phyloP scores from a whole-genome alignment of 2,113 vertebrate genomes.

The Poecilia latipinna region DNA sequence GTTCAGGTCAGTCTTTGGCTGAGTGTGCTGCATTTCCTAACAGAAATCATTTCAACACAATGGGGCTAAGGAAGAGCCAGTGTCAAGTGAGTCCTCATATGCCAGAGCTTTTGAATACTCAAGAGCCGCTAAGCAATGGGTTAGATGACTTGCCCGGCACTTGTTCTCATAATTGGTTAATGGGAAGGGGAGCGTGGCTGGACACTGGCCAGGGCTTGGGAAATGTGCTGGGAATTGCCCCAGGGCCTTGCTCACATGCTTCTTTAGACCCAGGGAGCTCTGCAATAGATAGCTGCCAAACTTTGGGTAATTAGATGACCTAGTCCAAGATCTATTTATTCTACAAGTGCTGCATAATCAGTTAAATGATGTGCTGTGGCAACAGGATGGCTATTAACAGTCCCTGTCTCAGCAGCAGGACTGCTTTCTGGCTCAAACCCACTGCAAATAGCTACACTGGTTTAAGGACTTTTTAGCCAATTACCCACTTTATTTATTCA shows the following conservation, averaged over 20 bases:
- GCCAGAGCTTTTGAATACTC: slow-evolving; percentile 33
- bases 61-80: not conserved
- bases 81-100: slow-evolving; percentile 13
- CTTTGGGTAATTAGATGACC: slow-evolving; percentile 54
- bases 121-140: slow-evolving; percentile 6
- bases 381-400: slow-evolving; percentile 68
- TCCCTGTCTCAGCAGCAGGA: slow-evolving; percentile 58
- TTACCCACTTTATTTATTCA: not conserved
- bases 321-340: slow-evolving; percentile 56
- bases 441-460: slow-evolving; percentile 13
- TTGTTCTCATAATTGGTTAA: slow-evolving; percentile 56
- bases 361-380: slow-evolving; percentile 65
- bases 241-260: slow-evolving; percentile 42
- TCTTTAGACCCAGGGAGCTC: slow-evolving; percentile 43
- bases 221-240: slow-evolving; percentile 41
- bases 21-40: not conserved
- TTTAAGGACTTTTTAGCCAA: not conserved
- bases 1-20: slow-evolving; percentile 42
- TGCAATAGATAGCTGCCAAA: slow-evolving; percentile 63
- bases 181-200: slow-evolving; percentile 26
- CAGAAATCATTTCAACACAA: slow-evolving; percentile 25
- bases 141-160: slow-evolving; percentile 21
- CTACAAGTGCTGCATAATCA: slow-evolving; percentile 68
- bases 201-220: slow-evolving; percentile 37
- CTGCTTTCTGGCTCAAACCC: slow-evolving; percentile 18